Base-by-base conservation (phyloP, 2,113 vertebrate genomes). In the Lycocorax pyrrhopterus region DNA sequence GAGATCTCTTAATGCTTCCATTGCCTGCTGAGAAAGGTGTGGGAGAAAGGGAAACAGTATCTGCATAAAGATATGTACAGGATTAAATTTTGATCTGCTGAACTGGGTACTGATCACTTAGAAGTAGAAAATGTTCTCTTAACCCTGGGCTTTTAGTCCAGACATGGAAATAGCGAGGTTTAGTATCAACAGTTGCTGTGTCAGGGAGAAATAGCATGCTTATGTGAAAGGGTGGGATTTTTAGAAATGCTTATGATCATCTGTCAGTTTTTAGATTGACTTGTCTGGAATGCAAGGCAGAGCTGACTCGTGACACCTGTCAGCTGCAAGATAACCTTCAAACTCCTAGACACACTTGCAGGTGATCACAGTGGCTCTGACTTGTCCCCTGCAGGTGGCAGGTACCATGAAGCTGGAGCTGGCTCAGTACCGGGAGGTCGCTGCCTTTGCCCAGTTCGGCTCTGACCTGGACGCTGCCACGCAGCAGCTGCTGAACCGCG, bases 391-490 rank as follows among this genome's bases (percentile, higher is more conserved):
- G 46, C 30, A 99, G 99, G 99, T 99, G 98, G 99, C 99, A 1
- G 99, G 99, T 97, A 99, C 99, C 95, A 99, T 99, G 99, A 99
- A 99, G 97, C 98, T 99, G 96, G 99, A 99, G 93, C 72, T 99
- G 97, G 99, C 99, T 91, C 99, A 99, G 98, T 99, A 99, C 90
- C 99, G 99, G 84, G 99, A 99, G 94, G 99, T 99, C 5, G 99
- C 99, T 62, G 99, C 99, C 75, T 99, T 99, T 10, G 99, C 99
- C 52, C 99, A 99, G 97, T 99, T 99, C 0, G 99, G 99, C 32
- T 99, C 99, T 84, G 99, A 99, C 93, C 96, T 99, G 74, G 99
- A 99, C 23, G 99, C 99, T 32, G 98, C 99, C 89, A 99, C 99
- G 5, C 99, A 99, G 52, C 99, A 99, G 88, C 98, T 99, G 69